Conservation (phyloP, 2,888 invertebrate species). For the Synanthedon formicaeformis region DNA sequence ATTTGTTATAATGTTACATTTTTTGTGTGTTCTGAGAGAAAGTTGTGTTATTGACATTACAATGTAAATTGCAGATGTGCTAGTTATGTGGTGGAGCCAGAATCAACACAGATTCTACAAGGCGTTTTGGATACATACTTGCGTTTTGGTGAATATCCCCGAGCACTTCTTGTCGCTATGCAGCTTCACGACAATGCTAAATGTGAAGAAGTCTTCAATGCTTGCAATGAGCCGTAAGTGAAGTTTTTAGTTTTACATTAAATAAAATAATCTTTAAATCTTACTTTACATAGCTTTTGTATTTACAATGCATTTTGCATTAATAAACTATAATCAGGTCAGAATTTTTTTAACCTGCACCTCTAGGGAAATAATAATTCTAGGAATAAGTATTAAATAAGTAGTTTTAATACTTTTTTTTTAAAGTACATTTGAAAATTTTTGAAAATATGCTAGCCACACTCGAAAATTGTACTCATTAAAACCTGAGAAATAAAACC, state of each 20-base stretch:
- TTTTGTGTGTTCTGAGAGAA: not conserved
- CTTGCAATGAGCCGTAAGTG: conserved; percentile 85
- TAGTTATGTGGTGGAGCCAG: conserved; percentile 95
- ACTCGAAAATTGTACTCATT: no score
- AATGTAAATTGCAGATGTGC: conserved; percentile 78
- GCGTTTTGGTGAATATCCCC: conserved; percentile 88
- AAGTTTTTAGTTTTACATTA: not conserved
- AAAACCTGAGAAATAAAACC: no score
- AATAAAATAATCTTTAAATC: not conserved
- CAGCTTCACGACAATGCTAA: conserved; percentile 86
- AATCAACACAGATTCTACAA: conserved; percentile 85
- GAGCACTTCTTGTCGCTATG: conserved; percentile 91
- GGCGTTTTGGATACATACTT: conserved; percentile 87
- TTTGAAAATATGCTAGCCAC: no score
- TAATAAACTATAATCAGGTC: no score
- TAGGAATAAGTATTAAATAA: no score
- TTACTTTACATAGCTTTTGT: not conserved
- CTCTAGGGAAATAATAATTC: no score
- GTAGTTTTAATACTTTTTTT: no score
- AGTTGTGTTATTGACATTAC: not conserved
- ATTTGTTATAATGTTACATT: not conserved
- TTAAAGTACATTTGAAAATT: no score
- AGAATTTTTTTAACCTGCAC: no score
- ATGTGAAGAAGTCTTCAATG: conserved; percentile 85
- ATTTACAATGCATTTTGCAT: not conserved